phyloP scores from a whole-genome alignment of 2,113 vertebrate genomes.

The Aspidoscelis tigris region DNA sequence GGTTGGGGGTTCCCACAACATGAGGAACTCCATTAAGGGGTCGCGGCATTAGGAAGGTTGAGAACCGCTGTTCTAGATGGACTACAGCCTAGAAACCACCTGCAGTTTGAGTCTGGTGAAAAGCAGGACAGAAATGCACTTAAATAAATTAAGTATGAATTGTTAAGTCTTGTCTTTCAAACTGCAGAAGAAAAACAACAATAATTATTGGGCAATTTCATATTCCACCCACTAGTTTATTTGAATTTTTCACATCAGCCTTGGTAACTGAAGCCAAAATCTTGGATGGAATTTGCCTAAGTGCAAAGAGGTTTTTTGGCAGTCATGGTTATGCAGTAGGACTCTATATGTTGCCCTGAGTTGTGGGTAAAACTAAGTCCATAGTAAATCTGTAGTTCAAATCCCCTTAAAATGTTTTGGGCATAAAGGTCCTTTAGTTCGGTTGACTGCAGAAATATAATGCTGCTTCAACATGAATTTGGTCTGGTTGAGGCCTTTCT shows the following conservation, averaged over 20 bases:
- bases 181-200: background rate
- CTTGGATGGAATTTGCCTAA: background rate
- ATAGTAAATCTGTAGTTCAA: background rate
- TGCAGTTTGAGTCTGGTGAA: no score
- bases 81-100: no score
- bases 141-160: no score
- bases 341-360: background rate
- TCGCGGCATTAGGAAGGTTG: no score
- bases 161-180: background rate
- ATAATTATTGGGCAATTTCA: accelerated
- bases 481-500: background rate
- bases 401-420: background rate
- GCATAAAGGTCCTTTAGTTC: background rate
- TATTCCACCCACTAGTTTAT: background rate
- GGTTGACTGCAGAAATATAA: background rate
- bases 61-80: no score
- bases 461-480: background rate
- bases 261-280: background rate
- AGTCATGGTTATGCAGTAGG: background rate
- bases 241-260: background rate
- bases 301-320: background rate
- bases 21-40: no score
- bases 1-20: no score
- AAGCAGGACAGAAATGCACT: no score
- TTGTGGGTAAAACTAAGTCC: background rate